Conservation (phyloP, 2,888 invertebrate species). For the Dichetophora obliterata region DNA sequence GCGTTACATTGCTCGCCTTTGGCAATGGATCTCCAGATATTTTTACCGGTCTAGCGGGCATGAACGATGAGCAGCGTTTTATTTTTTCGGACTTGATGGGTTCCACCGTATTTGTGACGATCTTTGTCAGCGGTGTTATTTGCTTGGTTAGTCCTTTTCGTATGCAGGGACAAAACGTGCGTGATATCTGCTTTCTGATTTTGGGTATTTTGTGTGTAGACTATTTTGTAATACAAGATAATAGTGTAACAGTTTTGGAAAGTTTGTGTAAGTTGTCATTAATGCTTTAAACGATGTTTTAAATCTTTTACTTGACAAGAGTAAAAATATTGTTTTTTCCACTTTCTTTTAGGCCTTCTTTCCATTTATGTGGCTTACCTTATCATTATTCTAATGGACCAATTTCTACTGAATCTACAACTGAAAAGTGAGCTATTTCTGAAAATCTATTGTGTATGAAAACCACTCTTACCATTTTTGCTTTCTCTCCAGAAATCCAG, state of each 20-base stretch:
- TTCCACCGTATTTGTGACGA: conserved; percentile 75
- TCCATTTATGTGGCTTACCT: conserved; percentile 53
- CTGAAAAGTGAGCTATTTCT: conserved; percentile 44
- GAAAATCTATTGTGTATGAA: background rate
- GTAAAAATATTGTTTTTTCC: background rate
- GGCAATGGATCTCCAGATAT: conserved; percentile 80
- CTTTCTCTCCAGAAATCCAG: no score
- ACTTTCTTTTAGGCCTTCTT: conserved; percentile 49
- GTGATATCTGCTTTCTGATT: conserved; percentile 56
- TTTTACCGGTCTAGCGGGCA: conserved; percentile 73
- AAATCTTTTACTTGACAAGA: background rate
- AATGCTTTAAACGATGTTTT: background rate
- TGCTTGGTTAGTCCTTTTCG: conserved; percentile 72
- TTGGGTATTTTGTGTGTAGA: conserved; percentile 52
- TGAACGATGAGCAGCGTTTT: conserved; percentile 62
- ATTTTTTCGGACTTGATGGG: conserved; percentile 71
- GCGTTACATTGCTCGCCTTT: conserved; percentile 78
- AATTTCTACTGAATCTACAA: conserved; percentile 48
- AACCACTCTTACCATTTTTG: background rate
- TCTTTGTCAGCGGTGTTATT: conserved; percentile 74
- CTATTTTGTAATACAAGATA: conserved; percentile 49
- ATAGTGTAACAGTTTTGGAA: conserved; percentile 47
- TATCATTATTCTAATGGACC: conserved; percentile 53
- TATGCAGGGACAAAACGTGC: conserved; percentile 50
- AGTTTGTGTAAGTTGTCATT: conserved; percentile 48